Base-by-base conservation (phyloP, 35 echinoderm and acorn worm species). In the Amphiura filiformis region DNA sequence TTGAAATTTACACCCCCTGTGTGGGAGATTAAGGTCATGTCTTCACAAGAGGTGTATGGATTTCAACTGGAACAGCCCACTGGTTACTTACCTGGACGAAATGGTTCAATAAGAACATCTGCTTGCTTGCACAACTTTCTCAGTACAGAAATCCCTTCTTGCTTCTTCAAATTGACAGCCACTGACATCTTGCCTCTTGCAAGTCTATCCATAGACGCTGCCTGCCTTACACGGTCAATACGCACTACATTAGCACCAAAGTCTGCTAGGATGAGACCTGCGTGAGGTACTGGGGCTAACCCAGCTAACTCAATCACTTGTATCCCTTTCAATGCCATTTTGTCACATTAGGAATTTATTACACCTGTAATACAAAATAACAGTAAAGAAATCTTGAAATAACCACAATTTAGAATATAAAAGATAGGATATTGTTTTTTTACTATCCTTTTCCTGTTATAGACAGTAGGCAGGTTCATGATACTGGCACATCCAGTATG, bases 71-170 rank as follows among this genome's bases (percentile, higher is more conserved):
- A n/a, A n/a, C n/a, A n/a, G n/a, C n/a, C n/a, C n/a, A n/a, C n/a
- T n/a, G n/a, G n/a, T n/a, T 80, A 20, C 81, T 39, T 90, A 99
- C 96, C 96, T 88, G 96, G 96, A 87, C 96, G 92, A 76, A 90
- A 99, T 14, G 96, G 96, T 77, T 99, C 96, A 65, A 99, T 99
- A 23, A 99, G 35, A 18, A 99, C 96, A 93, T 99, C 96, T n/a
- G 96, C 96, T 77, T 64, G 57, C 30, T 84, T 70, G 88, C 92
- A 92, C 28, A 99, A 82, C 41, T 91, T 99, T 79, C 49, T 92
- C 20, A 94, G 75, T 28, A 94, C 90, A 34, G 89, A 76, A 3
- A 95, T 77, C 9, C 96, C 96, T 40, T 90, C 90, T 36, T 84
- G 86, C 37, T 82, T 87, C 93, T 99, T 99, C 80, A 94, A 86